Base-by-base conservation (phyloP, 2,888 invertebrate species). In the Drepanosiphum platanoidis region DNA sequence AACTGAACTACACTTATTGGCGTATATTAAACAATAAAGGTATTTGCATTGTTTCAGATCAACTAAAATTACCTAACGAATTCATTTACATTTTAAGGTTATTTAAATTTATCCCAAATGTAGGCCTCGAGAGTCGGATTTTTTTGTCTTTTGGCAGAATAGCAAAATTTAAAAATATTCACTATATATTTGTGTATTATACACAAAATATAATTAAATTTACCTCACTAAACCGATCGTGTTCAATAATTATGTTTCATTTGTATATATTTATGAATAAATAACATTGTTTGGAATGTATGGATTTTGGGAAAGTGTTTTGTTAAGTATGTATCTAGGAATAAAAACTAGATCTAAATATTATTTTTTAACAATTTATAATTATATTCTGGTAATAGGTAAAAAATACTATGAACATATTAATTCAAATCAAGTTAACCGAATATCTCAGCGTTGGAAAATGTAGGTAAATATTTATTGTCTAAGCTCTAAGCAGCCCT, bases 41-140 rank as follows among this genome's bases (percentile, higher is more conserved):
- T n/a, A 46, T 46, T 46, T 46, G 13, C n/a, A 61, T 27, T 52
- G 52, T 52, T 52, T 22, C 3, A 52, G 15, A 52, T 52, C 52
- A 52, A 18, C 52, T 13, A 61, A 61, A 61, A 15, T 3, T n/a
- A n/a, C 9, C 4, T 61, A n/a, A 27, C n/a, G 8, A 61, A 61
- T 8, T n/a, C n/a, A 15, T 46, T 34, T n/a, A 3, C 18, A 32
- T 64, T 30, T 78, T 78, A 8, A 78, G 27, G 22, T 32, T 58
- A 64, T 78, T 78, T 79, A 66, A 79, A 68, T 52, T 9, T 68
- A 68, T 79, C 66, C 66, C n/a, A 79, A 68, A 79, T 8, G 79
- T 66, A 66, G 66, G 66, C 79, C 78, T 78, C 78, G 7, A 30
- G 39, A 22, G 78, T 64, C 30, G 22, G n/a, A 3, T 61, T 61